These are phyloP conservation scores for Clinocottus analis DNA, from an alignment of 2,113 vertebrate genomes.

Conservation along the genomic window DNA sequence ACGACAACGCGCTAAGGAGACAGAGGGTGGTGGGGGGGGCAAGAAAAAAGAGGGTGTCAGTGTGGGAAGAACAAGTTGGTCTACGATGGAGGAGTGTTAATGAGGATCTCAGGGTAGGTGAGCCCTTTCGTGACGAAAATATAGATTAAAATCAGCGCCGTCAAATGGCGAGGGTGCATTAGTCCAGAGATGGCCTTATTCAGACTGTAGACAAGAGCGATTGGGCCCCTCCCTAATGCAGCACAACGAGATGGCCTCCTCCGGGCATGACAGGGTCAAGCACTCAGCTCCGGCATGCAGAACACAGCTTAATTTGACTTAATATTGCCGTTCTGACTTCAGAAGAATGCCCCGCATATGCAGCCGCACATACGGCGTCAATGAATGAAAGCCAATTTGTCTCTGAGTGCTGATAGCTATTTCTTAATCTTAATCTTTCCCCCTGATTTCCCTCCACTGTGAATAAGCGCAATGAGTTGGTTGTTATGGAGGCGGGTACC, in stretches of 20 bases:
- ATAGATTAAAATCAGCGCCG: slow-evolving; percentile 35
- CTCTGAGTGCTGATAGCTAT: slow-evolving; percentile 56
- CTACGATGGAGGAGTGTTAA: slow-evolving; percentile 40
- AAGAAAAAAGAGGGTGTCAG: neutral
- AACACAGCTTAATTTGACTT: slow-evolving; percentile 69
- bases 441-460: neutral
- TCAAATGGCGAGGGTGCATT: slow-evolving; percentile 45
- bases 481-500: slow-evolving; percentile 46
- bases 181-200: slow-evolving; percentile 61
- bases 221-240: slow-evolving; percentile 55
- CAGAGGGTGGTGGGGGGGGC: neutral
- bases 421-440: neutral
- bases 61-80: slow-evolving; percentile 14
- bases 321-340: slow-evolving; percentile 59
- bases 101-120: slow-evolving; percentile 43
- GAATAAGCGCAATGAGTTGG: slow-evolving; percentile 27
- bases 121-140: slow-evolving; percentile 22
- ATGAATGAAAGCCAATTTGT: slow-evolving; percentile 58
- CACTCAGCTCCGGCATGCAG: slow-evolving; percentile 45
- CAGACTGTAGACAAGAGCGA: slow-evolving; percentile 70
- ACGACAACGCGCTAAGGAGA: slow-evolving; percentile 11
- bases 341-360: slow-evolving; percentile 39
- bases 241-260: slow-evolving; percentile 56
- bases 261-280: slow-evolving; percentile 65
- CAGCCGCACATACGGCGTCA: slow-evolving; percentile 25